Conservation (phyloP, 2,888 invertebrate genomes). For the Drosophila algonquin region DNA sequence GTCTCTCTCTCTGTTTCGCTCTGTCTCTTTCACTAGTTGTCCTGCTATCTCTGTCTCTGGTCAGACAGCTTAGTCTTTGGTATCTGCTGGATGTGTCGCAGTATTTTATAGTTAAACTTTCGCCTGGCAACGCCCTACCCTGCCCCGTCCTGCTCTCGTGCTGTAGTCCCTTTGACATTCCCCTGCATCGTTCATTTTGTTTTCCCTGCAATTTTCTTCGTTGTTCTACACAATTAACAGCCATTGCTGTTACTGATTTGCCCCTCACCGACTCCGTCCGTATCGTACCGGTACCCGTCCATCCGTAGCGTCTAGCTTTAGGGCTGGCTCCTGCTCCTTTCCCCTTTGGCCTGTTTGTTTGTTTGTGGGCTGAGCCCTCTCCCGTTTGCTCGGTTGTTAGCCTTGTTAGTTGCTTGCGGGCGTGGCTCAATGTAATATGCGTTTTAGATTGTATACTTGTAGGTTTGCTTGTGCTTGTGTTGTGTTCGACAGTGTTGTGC, state of each 20-base stretch:
- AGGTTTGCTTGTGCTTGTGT: constrained; percentile 3
- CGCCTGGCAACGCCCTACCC: constrained; percentile 43
- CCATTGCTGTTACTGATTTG: constrained; percentile 45
- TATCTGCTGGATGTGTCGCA: constrained; percentile 59
- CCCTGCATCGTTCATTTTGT: constrained; percentile 67
- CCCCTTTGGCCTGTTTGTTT: constrained; percentile 38
- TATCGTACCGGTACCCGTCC: background rate
- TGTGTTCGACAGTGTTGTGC: background rate
- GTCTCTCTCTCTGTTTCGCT: background rate
- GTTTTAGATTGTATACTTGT: constrained; percentile 45
- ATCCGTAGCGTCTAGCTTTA: constrained; percentile 16
- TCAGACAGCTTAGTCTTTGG: constrained; percentile 21
- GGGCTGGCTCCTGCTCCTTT: constrained; percentile 1
- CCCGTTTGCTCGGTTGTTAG: constrained; percentile 37
- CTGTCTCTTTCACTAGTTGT: no score
- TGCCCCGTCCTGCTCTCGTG: constrained; percentile 28
- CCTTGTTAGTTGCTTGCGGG: constrained; percentile 48
- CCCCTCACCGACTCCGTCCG: background rate
- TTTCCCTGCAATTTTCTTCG: constrained; percentile 74
- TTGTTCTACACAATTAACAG: constrained; percentile 78
- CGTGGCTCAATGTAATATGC: constrained; percentile 61
- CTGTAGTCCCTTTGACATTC: constrained; percentile 57
- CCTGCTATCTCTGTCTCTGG: background rate
- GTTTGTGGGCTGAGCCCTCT: constrained; percentile 26
- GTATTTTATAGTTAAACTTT: constrained; percentile 68